Percentiles rank a stretch among this genome's conserved stretches.
phyloP scores from a whole-genome alignment of 2,888 invertebrate species.

The Bimastos eiseni region DNA sequence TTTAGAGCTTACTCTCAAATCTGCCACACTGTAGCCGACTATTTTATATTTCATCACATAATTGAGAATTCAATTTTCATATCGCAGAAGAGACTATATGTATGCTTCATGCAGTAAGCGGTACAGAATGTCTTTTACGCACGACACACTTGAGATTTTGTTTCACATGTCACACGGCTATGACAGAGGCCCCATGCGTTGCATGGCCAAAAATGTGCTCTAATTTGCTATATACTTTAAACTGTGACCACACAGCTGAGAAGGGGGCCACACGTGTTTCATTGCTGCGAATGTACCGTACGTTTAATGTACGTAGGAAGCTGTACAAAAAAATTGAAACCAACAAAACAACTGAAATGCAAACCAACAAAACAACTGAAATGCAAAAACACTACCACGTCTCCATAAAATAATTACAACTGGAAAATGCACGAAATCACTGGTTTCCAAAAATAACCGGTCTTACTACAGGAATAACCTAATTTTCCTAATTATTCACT shows the following conservation, averaged over 20 bases:
- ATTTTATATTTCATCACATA: neutral
- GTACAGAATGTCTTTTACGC: no score
- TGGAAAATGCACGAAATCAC: neutral
- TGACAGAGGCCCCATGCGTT: neutral
- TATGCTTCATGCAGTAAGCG: no score
- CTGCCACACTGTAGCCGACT: neutral
- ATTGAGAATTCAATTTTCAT: neutral
- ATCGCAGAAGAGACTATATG: neutral
- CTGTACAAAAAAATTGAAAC: neutral
- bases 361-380: neutral
- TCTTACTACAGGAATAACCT: neutral
- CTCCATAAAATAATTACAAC: neutral
- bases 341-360: neutral
- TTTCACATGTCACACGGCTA: no score
- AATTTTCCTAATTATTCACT: slow-evolving; percentile 6
- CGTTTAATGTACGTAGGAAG: neutral
- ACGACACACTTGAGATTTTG: no score
- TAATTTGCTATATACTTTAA: neutral
- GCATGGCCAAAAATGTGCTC: neutral
- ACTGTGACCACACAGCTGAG: neutral
- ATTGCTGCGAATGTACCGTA: neutral
- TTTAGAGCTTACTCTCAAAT: no score
- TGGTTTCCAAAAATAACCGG: neutral
- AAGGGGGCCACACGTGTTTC: neutral
- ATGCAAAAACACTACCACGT: neutral